Evolutionary conservation across 2,797 vertebrate genomes (phyloP).

Genomic region (Lepilemur ruficaudatus): DNA sequence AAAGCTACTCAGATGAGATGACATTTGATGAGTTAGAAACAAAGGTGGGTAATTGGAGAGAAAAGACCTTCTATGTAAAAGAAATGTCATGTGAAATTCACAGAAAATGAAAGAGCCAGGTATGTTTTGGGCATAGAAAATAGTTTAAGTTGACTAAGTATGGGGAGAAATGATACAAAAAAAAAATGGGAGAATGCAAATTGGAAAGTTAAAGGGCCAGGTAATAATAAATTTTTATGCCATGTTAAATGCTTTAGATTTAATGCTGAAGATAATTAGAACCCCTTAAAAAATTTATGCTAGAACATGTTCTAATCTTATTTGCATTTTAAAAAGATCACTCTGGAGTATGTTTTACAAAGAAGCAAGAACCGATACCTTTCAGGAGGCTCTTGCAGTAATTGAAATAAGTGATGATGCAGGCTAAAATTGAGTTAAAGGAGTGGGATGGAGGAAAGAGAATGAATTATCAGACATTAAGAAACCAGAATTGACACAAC

Average conservation of each 20-base stretch:
- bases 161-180: not conserved
- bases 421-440: not conserved
- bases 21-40: not conserved
- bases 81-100: not conserved
- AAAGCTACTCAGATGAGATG: not conserved
- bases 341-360: not conserved
- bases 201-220: not conserved
- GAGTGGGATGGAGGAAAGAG: not conserved
- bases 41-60: not conserved
- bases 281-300: not conserved
- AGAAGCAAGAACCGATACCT: not conserved
- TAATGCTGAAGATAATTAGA: constrained; percentile 34
- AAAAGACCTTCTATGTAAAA: not conserved
- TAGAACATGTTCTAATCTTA: not conserved
- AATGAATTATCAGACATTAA: not conserved
- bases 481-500: not conserved
- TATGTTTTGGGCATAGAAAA: not conserved
- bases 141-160: not conserved
- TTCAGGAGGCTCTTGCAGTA: not conserved
- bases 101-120: not conserved
- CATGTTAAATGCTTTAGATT: not conserved
- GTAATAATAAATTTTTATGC: not conserved
- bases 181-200: not conserved
- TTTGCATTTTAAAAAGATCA: constrained; percentile 45
- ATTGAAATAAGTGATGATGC: not conserved